A percentile compares a stretch with the other conserved stretches of the same genome.
phyloP scores from a whole-genome alignment of 2,888 invertebrate genomes.

The Minunthozetes semirufus region DNA sequence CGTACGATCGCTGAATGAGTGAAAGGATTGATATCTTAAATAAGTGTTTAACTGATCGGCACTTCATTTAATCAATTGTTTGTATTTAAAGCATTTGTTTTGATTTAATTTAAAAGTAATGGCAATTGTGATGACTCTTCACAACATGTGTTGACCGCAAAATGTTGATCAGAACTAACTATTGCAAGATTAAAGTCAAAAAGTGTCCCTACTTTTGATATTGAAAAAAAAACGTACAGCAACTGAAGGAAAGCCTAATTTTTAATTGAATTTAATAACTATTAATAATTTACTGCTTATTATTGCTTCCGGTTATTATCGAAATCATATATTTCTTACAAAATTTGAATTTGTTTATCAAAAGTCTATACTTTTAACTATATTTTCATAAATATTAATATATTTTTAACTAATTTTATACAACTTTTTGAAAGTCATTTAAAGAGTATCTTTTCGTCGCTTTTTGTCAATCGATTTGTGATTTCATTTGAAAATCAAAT shows the following conservation, averaged over 20 bases:
- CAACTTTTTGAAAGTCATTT: not conserved
- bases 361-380: not conserved
- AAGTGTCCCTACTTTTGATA: too few species aligned
- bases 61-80: not conserved
- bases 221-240: too few species aligned
- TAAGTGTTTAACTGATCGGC: not conserved
- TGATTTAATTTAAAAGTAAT: not conserved
- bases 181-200: too few species aligned
- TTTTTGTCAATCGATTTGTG: not conserved
- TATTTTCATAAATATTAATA: not conserved
- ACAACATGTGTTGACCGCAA: slow-evolving; percentile 1
- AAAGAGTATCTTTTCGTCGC: not conserved
- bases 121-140: not conserved
- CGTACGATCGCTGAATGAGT: not conserved
- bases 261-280: not conserved
- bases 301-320: not conserved
- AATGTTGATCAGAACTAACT: slow-evolving; percentile 10
- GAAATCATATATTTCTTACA: too few species aligned
- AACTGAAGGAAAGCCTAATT: not conserved
- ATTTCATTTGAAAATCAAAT: not conserved
- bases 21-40: not conserved
- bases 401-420: slow-evolving; percentile 1
- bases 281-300: not conserved
- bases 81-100: not conserved
- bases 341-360: not conserved